A percentile compares a stretch with the other conserved stretches of the same genome.
phyloP scores from a whole-genome alignment of 1,140 invertebrate species.

The Panagrolaimus sp. region DNA sequence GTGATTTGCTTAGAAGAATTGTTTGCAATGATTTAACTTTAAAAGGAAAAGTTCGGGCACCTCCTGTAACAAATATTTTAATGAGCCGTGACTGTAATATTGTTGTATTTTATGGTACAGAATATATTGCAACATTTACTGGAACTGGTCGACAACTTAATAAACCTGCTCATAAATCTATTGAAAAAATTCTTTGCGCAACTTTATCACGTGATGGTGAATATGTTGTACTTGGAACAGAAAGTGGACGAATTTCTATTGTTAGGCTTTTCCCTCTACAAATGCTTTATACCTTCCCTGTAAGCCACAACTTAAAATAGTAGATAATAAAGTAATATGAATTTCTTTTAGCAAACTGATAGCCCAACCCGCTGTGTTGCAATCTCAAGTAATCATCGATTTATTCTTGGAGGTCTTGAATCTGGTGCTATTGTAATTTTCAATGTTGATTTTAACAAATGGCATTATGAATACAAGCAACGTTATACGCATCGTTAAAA shows the following conservation, averaged over 20 bases:
- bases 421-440: constrained; percentile 96
- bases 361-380: constrained; percentile 48
- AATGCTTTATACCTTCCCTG: constrained; percentile 88
- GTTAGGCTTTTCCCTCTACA: constrained; percentile 95
- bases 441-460: constrained; percentile 98
- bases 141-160: constrained; percentile 80
- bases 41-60: neutral
- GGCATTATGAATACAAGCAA: constrained; percentile 91
- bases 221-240: constrained; percentile 86
- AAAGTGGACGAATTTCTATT: constrained; percentile 92
- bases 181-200: constrained; percentile 71
- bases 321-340: no score
- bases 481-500: constrained; percentile 30
- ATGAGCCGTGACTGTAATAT: constrained; percentile 91
- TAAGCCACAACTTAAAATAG: constrained; percentile 32
- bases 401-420: constrained; percentile 85
- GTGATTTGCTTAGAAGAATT: constrained; percentile 74
- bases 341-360: constrained; percentile 57
- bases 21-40: constrained; percentile 57
- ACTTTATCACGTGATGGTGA: constrained; percentile 91
- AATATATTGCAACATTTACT: constrained; percentile 65
- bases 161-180: constrained; percentile 59
- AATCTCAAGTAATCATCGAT: constrained; percentile 66
- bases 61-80: constrained; percentile 30
- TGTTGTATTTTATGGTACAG: constrained; percentile 76